Evolutionary conservation across 2,888 invertebrate species (phyloP).

Genomic region (Caradrina kadenii): DNA sequence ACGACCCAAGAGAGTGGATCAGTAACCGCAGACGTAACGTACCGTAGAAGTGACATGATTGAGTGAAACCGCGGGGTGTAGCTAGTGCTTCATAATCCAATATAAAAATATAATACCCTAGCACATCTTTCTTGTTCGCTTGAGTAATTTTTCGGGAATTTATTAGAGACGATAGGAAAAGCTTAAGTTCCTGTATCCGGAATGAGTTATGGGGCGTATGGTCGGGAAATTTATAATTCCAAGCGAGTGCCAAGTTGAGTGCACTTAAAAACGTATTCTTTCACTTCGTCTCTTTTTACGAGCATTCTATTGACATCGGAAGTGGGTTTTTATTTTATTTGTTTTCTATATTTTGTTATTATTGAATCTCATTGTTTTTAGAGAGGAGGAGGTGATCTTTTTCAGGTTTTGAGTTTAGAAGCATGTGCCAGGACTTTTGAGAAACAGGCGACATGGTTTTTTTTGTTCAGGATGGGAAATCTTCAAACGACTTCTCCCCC

Average conservation of each 20-base stretch:
- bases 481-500: no score
- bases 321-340: not conserved
- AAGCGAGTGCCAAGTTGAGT: constrained; percentile 38
- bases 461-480: no score
- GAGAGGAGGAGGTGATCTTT: not conserved
- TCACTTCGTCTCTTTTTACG: constrained; percentile 28
- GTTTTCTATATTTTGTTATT: constrained; percentile 1
- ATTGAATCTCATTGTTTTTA: not conserved
- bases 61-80: no score
- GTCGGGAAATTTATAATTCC: constrained; percentile 40
- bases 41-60: no score
- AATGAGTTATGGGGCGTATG: constrained; percentile 41
- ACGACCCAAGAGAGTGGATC: no score
- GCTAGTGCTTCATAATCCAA: no score
- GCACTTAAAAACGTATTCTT: constrained; percentile 33
- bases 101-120: not conserved
- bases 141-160: constrained; percentile 16
- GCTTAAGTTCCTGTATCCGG: constrained; percentile 22
- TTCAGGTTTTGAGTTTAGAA: not conserved
- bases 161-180: constrained; percentile 27
- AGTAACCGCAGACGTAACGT: no score
- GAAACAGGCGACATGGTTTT: no score
- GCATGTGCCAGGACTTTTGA: no score
- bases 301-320: not conserved
- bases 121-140: constrained; percentile 5